phyloP scores from a whole-genome alignment of 2,888 invertebrate species.

The Stenichneumon culpator region DNA sequence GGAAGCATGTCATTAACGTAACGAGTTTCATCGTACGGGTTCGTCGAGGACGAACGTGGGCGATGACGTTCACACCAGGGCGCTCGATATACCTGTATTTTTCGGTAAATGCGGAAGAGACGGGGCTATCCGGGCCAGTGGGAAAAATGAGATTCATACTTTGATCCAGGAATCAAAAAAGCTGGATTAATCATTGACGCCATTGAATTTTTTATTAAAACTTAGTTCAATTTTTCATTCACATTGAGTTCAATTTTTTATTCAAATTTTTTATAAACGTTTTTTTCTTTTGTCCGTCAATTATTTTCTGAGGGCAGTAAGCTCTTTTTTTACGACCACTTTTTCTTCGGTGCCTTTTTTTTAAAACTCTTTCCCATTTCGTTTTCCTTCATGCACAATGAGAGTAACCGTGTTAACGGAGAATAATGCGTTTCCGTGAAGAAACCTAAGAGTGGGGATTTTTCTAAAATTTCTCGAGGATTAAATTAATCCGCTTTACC shows the following conservation, averaged over 20 bases:
- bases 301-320: too few species aligned
- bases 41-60: conserved; percentile 66
- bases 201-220: neutral
- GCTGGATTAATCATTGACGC: neutral
- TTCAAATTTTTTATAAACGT: too few species aligned
- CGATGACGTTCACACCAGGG: conserved; percentile 62
- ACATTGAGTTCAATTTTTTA: neutral
- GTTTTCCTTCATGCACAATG: neutral
- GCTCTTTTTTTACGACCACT: too few species aligned
- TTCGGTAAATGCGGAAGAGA: neutral
- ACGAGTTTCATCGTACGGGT: conserved; percentile 66
- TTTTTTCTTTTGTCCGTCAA: too few species aligned
- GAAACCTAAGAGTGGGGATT: neutral
- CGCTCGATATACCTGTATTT: conserved; percentile 19
- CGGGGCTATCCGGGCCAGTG: neutral
- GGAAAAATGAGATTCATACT: neutral
- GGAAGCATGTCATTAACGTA: conserved; percentile 66
- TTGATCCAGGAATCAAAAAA: neutral
- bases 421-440: neutral
- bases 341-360: neutral
- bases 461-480: neutral
- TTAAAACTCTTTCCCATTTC: too few species aligned
- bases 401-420: neutral
- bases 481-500: neutral
- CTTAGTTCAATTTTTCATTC: too few species aligned